phyloP scores from a whole-genome alignment of 2,888 invertebrate species.

The Platycheirus albimanus region DNA sequence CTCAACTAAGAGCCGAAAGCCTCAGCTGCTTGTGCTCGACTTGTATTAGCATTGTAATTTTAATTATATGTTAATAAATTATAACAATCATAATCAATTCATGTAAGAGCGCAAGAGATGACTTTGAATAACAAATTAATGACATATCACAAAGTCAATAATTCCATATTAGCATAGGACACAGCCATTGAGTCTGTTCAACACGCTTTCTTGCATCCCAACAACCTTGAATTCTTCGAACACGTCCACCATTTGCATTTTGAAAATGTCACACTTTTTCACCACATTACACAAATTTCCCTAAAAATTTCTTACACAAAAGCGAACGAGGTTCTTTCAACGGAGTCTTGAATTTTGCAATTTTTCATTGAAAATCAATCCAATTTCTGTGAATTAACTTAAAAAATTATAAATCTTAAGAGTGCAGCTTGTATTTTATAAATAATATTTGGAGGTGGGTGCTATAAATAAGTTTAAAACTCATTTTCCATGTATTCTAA shows the following conservation, averaged over 20 bases:
- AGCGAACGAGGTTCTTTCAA: conserved; percentile 59
- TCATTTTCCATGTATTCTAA: conserved; percentile 5
- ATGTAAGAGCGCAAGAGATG: no score
- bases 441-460: conserved; percentile 61
- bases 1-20: no score
- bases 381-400: conserved; percentile 59
- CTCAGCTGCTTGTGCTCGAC: no score
- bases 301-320: conserved; percentile 64
- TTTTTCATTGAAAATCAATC: conserved; percentile 59
- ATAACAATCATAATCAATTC: no score
- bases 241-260: conserved; percentile 34
- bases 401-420: conserved; percentile 40
- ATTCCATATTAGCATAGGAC: no score
- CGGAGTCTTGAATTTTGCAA: conserved; percentile 53
- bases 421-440: conserved; percentile 64
- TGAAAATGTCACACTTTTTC: conserved; percentile 44
- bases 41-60: no score
- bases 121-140: no score
- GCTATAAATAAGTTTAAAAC: conserved; percentile 1
- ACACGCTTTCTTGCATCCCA: background rate
- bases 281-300: conserved; percentile 65
- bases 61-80: no score
- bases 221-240: conserved; percentile 16
- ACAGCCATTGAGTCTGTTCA: background rate
- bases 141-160: no score